These are phyloP conservation scores for Chloebia gouldiae DNA, from an alignment of 2,113 vertebrate genomes.

Conservation along the genomic window DNA sequence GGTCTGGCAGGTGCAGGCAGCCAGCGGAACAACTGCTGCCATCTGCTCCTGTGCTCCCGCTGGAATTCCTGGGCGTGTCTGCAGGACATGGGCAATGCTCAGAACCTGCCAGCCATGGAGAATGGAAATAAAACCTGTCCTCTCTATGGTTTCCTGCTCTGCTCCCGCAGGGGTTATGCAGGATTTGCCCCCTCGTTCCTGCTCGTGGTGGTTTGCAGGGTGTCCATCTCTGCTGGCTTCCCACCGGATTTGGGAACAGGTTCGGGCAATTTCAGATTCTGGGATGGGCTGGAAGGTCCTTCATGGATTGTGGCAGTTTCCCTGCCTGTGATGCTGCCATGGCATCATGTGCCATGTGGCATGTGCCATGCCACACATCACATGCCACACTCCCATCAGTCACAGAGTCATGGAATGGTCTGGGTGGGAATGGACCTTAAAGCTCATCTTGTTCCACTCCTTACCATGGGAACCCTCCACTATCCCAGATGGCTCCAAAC, in stretches of 20 bases:
- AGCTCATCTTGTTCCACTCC: not conserved
- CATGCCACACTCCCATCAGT: not conserved
- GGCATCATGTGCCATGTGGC: no score
- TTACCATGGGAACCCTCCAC: not conserved
- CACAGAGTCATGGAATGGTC: no score
- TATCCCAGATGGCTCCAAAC: not conserved
- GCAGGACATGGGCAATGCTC: not conserved
- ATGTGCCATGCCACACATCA: no score
- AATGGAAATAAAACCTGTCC: not conserved
- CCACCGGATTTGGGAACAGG: accelerated
- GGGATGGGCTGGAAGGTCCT: not conserved
- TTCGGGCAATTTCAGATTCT: not conserved
- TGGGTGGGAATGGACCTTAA: not conserved
- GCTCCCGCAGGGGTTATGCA: not conserved
- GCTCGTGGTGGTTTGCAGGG: accelerated
- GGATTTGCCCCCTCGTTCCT: accelerated
- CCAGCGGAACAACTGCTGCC: slow-evolving; percentile 26
- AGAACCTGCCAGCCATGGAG: accelerated
- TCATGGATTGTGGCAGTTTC: not conserved
- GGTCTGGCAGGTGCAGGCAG: slow-evolving; percentile 24
- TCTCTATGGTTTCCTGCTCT: not conserved
- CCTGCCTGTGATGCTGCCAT: not conserved
- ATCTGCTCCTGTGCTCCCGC: slow-evolving; percentile 3
- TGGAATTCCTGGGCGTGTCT: not conserved
- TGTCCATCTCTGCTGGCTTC: not conserved